Evolutionary conservation across 1,140 invertebrate genomes (phyloP).

Genomic region (Aethina tumida): DNA sequence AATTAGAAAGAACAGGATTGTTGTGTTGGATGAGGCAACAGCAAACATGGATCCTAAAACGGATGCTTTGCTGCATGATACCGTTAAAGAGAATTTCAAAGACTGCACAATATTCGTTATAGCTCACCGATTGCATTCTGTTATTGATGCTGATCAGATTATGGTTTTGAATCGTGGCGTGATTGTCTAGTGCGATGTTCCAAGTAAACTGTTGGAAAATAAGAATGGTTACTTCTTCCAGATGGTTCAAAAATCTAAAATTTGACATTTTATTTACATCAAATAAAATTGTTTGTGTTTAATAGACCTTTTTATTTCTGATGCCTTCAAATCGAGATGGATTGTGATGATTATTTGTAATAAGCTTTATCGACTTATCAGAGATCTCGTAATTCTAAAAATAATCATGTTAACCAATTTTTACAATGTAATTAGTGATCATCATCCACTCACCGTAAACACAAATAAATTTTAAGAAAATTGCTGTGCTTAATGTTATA

Average conservation of each 20-base stretch:
- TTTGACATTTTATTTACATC: neutral
- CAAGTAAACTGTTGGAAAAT: slow-evolving; percentile 48
- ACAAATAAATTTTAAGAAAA: no score
- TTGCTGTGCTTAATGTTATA: no score
- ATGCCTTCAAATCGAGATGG: neutral
- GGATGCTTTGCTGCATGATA: slow-evolving; percentile 59
- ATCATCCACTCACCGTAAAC: no score
- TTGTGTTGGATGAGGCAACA: slow-evolving; percentile 70
- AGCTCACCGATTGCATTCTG: slow-evolving; percentile 75
- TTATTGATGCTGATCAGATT: slow-evolving; percentile 56
- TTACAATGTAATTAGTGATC: no score
- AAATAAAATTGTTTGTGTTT: neutral
- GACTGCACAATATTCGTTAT: slow-evolving; percentile 77
- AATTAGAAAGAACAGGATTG: slow-evolving; percentile 60
- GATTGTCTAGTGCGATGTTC: slow-evolving; percentile 54
- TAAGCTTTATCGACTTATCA: neutral
- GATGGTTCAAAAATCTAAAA: slow-evolving; percentile 44
- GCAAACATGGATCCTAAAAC: slow-evolving; percentile 62
- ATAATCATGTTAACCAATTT: no score
- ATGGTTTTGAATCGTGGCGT: slow-evolving; percentile 51
- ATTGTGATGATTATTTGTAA: neutral
- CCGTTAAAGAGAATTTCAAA: slow-evolving; percentile 58
- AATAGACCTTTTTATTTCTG: slow-evolving; percentile 1
- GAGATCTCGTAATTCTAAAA: no score
- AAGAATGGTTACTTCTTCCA: slow-evolving; percentile 46